A percentile compares a stretch with the other conserved stretches of the same genome.
These are phyloP conservation scores for Herpetotheres cachinnans DNA, from an alignment of 2,113 vertebrate genomes.

Conservation along the genomic window DNA sequence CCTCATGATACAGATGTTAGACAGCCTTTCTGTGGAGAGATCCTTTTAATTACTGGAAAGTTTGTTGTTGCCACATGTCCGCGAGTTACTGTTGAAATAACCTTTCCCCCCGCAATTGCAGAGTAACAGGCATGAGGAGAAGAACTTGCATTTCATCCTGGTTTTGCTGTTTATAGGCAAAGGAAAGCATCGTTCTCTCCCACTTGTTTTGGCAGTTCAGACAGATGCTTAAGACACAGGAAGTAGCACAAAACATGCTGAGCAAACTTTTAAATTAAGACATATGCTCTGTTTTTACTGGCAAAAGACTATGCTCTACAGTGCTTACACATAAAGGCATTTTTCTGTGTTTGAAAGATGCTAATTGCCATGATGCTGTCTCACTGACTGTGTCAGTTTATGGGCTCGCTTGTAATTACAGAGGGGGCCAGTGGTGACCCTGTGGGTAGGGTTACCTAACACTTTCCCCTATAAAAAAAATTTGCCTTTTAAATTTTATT, in stretches of 20 bases:
- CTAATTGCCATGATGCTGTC: neutral
- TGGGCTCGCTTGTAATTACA: neutral
- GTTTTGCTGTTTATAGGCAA: neutral
- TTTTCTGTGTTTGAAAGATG: constrained; percentile 34
- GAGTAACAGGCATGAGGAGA: neutral
- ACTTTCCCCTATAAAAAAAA: neutral
- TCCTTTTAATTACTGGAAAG: neutral
- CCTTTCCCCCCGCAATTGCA: neutral
- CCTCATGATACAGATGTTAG: neutral
- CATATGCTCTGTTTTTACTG: constrained; percentile 54
- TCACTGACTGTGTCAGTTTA: neutral
- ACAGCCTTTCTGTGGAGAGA: neutral
- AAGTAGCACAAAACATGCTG: constrained; percentile 55
- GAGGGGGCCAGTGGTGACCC: neutral
- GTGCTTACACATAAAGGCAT: constrained; percentile 15
- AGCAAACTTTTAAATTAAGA: constrained; percentile 68
- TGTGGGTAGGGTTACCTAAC: neutral
- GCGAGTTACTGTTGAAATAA: neutral
- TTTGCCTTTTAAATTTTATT: neutral
- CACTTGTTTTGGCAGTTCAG: constrained; percentile 51
- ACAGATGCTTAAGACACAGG: constrained; percentile 64
- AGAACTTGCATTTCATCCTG: neutral
- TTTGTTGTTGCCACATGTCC: neutral
- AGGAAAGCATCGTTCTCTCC: constrained; percentile 37
- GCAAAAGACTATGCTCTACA: constrained; percentile 25